Evolutionary conservation across 2,888 invertebrate species (phyloP), one percentile per base, ranked within the genome.

Genomic region (Lacanobia wlatinum): DNA sequence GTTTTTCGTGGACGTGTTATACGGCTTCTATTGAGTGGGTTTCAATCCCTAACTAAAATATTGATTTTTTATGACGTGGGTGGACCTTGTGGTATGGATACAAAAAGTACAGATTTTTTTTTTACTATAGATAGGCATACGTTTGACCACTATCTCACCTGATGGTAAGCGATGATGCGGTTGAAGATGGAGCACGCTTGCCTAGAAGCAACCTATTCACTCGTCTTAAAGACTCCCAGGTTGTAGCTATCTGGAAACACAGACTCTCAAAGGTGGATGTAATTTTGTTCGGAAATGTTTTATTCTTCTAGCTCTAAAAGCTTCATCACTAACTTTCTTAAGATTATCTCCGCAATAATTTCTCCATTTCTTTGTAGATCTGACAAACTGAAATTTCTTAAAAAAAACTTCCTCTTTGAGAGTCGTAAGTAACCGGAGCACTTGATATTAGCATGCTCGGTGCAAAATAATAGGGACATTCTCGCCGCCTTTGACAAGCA

Each of bases 391-490:
- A 43, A 3, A 28, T 28, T 28, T 7, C 7, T 46, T 34, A 46
- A 53, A 50, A 38, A 2, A 34, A 34, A 34, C 34, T 34, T n/a
- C 21, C 40, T 75, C 12, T 43, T 55, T 68, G 43, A 46, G 43
- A 46, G 50, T 61, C 34, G 0, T n/a, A 34, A 34, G 68, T 61
- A 56, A 76, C 76, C 76, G 23, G 69, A 65, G 56, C 52, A 72
- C 53, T 73, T 56, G 34, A 56, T 64, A 75, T 68, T 70, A 80
- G 58, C 38, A 43, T 55, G 43, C 50, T 65, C 61, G 38, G 14
- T 64, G 53, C 53, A 53, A 64, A 58, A 82, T 82, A 69, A 77
- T 66, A 76, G 62, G 14, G 52, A 73, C 65, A 68, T 83, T 71
- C 80, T 67, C 28, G 34, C 3, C 38, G 38, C 62, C 70, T 75